Conservation (phyloP, 2,797 vertebrate species). For the Acanthis flammea region DNA sequence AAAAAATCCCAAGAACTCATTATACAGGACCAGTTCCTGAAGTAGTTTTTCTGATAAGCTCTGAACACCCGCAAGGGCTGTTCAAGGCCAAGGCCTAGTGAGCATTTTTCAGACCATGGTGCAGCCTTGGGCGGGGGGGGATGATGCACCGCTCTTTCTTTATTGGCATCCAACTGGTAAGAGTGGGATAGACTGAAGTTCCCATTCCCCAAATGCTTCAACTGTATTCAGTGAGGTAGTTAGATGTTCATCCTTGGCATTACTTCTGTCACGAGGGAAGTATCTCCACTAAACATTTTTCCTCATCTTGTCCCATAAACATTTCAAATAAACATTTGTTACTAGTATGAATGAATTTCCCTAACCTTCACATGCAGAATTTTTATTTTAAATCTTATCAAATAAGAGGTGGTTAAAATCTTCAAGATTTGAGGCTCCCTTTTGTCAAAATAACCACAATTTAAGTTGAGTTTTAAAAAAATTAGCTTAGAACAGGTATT, state of each 20-base stretch:
- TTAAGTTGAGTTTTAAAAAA: not conserved
- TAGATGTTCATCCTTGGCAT: not conserved
- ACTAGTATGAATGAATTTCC: not conserved
- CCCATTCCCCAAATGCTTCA: not conserved
- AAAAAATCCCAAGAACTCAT: not conserved
- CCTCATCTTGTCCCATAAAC: not conserved
- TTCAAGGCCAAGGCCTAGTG: not conserved
- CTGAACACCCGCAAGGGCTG: not conserved
- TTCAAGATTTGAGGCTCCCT: not conserved
- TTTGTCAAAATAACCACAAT: not conserved
- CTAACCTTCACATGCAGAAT: not conserved
- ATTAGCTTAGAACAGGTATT: not conserved
- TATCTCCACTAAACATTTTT: not conserved
- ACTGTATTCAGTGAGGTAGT: not conserved
- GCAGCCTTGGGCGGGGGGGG: not conserved
- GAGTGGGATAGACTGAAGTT: not conserved
- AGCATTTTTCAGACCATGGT: not conserved
- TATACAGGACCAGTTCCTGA: not conserved
- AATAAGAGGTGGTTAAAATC: not conserved
- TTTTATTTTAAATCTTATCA: not conserved
- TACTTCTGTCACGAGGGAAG: not conserved
- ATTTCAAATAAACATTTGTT: not conserved
- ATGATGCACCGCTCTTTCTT: too few relatives aligned
- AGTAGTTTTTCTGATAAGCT: not conserved
- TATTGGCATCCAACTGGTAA: not conserved